phyloP scores from a whole-genome alignment of 1,140 invertebrate genomes.

The Brachionus paranguensis region DNA sequence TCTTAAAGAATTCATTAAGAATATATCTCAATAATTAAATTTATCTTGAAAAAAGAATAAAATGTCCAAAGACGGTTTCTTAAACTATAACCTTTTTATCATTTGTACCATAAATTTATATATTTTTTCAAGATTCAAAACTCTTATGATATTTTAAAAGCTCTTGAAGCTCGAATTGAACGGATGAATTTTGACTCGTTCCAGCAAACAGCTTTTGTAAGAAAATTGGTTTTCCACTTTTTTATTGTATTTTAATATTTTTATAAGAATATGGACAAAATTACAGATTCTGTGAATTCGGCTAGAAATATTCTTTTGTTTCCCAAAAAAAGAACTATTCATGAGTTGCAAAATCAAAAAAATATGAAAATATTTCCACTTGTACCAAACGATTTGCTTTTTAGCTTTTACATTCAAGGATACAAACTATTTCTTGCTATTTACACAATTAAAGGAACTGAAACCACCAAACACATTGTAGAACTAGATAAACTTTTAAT shows the following conservation, averaged over 20 bases:
- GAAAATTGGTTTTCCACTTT: not conserved
- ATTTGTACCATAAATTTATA: not conserved
- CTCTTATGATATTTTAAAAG: constrained; percentile 12
- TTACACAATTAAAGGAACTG: constrained; percentile 27
- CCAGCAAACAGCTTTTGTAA: constrained; percentile 28
- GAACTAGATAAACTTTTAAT: not conserved
- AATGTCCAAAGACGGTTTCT: not conserved
- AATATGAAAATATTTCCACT: constrained; percentile 40
- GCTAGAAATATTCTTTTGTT: constrained; percentile 12
- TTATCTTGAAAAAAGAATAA: too few relatives aligned
- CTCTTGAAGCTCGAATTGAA: not conserved
- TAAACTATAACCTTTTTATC: too few relatives aligned
- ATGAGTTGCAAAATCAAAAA: constrained; percentile 37
- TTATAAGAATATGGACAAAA: constrained; percentile 6
- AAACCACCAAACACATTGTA: constrained; percentile 39
- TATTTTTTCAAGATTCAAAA: not conserved
- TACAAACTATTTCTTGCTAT: constrained; percentile 22
- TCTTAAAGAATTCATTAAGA: too few relatives aligned
- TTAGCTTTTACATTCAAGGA: constrained; percentile 32
- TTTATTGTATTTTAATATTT: not conserved
- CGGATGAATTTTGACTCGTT: not conserved
- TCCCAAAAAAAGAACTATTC: constrained; percentile 18
- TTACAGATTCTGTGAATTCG: constrained; percentile 3
- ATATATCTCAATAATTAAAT: too few relatives aligned
- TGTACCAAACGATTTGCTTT: constrained; percentile 37